Evolutionary conservation across 1,140 invertebrate species (phyloP).

Genomic region (Anthonomus grandis): DNA sequence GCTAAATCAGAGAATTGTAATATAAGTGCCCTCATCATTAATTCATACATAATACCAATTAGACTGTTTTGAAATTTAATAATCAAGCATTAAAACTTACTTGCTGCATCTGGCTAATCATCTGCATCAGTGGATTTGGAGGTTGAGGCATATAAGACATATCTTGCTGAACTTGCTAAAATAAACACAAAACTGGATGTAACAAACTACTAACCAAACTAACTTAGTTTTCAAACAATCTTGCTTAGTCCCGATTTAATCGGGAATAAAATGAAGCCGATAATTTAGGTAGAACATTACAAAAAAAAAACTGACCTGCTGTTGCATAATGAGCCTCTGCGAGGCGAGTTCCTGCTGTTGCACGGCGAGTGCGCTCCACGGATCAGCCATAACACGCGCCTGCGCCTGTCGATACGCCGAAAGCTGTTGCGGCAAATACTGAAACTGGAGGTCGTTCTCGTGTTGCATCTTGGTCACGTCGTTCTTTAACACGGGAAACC

Average conservation of each 20-base stretch:
- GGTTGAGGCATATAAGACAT: conserved; percentile 42
- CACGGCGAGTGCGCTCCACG: conserved; percentile 41
- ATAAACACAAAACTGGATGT: too few species aligned
- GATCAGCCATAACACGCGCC: conserved; percentile 36
- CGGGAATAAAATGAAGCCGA: too few species aligned
- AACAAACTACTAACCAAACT: too few species aligned
- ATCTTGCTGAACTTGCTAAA: conserved; percentile 37
- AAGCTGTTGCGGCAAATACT: conserved; percentile 37
- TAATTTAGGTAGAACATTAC: too few species aligned
- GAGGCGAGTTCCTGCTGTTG: conserved; percentile 44
- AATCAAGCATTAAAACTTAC: too few species aligned
- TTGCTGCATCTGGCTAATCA: conserved; percentile 59
- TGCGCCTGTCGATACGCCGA: conserved; percentile 40
- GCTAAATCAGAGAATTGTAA: too few species aligned
- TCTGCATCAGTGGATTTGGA: conserved; percentile 55
- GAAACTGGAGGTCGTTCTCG: conserved; percentile 45
- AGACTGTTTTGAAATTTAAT: too few species aligned
- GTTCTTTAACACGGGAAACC: conserved; percentile 38
- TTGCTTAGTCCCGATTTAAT: too few species aligned
- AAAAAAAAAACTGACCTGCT: conserved; percentile 39
- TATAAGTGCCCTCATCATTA: too few species aligned
- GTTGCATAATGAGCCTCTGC: conserved; percentile 45
- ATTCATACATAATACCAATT: too few species aligned
- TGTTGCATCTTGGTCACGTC: conserved; percentile 55
- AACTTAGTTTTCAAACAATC: background rate